These are phyloP conservation scores for Nephrocerus scutellatus DNA, from an alignment of 2,888 invertebrate genomes.

Conservation along the genomic window DNA sequence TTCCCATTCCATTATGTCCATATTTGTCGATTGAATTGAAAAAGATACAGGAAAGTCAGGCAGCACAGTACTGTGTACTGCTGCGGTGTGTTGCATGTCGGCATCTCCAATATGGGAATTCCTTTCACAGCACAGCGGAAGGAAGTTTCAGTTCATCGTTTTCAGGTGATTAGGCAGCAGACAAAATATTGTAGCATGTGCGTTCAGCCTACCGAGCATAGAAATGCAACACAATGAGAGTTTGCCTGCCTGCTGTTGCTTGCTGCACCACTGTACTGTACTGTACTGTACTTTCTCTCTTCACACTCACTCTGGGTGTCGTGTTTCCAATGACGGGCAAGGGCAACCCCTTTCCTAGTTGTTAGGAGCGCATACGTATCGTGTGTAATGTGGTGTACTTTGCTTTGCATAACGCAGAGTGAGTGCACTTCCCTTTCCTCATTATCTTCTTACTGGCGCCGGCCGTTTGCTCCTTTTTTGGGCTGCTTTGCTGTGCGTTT, in stretches of 20 bases:
- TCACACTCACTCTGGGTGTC: conserved; percentile 2
- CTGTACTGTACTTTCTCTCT: conserved; percentile 22
- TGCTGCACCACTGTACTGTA: conserved; percentile 15
- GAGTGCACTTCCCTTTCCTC: conserved; percentile 28
- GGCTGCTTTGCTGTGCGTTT: conserved; percentile 7
- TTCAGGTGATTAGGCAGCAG: conserved; percentile 38
- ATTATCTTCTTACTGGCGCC: conserved; percentile 19
- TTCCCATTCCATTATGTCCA: too few relatives aligned
- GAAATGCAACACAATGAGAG: conserved; percentile 8
- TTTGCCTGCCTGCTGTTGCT: conserved; percentile 7
- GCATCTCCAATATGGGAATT: too few relatives aligned
- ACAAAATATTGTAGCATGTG: conserved; percentile 39
- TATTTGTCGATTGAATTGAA: too few relatives aligned
- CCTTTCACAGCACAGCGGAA: not conserved
- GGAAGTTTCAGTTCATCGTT: conserved; percentile 9
- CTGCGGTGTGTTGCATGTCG: too few relatives aligned
- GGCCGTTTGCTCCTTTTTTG: not conserved
- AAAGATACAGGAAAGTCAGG: too few relatives aligned
- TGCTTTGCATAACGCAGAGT: conserved; percentile 8
- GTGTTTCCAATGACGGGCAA: not conserved
- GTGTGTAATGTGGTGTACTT: too few relatives aligned
- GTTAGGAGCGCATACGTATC: too few relatives aligned
- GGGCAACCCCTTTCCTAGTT: not conserved
- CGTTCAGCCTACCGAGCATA: conserved; percentile 9
- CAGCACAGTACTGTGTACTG: too few relatives aligned